Evolutionary conservation across 2,888 invertebrate species (phyloP).

Genomic region (Galeruca laticollis): DNA sequence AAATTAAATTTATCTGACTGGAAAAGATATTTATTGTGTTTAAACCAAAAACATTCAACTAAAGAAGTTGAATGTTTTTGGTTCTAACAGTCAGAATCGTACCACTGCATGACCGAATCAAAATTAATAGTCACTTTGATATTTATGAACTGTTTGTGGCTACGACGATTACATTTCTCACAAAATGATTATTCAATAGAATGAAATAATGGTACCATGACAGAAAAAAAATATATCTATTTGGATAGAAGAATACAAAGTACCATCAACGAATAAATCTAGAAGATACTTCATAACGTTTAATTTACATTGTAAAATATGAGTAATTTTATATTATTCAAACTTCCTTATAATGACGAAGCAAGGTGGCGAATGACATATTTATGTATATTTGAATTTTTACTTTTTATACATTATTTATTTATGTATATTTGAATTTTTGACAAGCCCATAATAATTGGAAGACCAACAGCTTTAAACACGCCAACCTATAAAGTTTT

Average conservation of each 20-base stretch:
- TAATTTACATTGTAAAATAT: not conserved
- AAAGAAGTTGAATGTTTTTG: no score
- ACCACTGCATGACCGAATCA: no score
- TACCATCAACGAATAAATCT: not conserved
- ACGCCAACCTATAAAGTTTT: slow-evolving; percentile 1
- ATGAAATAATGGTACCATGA: no score
- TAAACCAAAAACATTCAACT: no score
- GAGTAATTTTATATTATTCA: not conserved
- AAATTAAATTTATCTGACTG: no score
- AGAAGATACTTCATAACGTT: not conserved
- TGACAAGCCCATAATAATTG: not conserved
- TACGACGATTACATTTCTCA: no score
- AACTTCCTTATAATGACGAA: not conserved
- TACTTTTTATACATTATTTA: not conserved
- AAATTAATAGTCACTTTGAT: no score
- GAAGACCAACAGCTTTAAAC: not conserved
- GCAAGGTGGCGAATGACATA: not conserved
- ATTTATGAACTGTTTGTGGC: no score
- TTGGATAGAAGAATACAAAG: not conserved
- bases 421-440: not conserved
- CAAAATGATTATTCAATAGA: no score
- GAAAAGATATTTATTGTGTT: no score
- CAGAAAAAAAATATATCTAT: no score
- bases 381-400: not conserved
- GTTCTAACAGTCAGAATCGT: no score